A percentile compares a stretch with the other conserved stretches of the same genome.
These are phyloP conservation scores for Theocolax elegans DNA, from an alignment of 1,140 invertebrate genomes.

Conservation along the genomic window DNA sequence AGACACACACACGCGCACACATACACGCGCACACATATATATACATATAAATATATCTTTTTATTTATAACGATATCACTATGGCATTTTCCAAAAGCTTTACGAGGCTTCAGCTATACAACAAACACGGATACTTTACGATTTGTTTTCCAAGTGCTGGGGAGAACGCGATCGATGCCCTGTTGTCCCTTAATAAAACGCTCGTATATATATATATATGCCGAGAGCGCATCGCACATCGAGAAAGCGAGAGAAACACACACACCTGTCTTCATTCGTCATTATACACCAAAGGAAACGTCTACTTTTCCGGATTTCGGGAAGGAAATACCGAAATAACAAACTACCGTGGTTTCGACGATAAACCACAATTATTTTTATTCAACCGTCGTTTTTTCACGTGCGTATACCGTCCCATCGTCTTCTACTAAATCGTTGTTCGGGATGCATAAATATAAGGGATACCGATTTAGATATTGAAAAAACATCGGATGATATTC, in stretches of 20 bases:
- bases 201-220: too few species aligned
- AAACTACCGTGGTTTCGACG: constrained; percentile 19
- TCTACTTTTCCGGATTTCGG: constrained; percentile 12
- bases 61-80: too few species aligned
- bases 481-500: background rate
- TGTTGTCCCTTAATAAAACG: constrained; percentile 56
- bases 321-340: constrained; percentile 38
- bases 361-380: constrained; percentile 36
- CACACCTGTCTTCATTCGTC: constrained; percentile 53
- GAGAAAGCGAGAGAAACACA: background rate
- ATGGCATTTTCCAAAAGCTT: too few species aligned
- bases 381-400: constrained; percentile 13
- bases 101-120: constrained; percentile 50
- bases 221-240: too few species aligned
- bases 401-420: background rate
- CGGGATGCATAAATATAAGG: background rate
- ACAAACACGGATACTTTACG: constrained; percentile 56
- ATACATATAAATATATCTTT: too few species aligned
- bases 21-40: too few species aligned
- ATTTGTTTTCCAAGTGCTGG: constrained; percentile 51
- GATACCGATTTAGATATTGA: constrained; percentile 10
- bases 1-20: too few species aligned
- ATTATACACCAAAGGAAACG: constrained; percentile 1
- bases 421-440: background rate
- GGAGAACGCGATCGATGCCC: constrained; percentile 47